Evolutionary conservation across 1,140 invertebrate species (phyloP).

Genomic region (Solenopsis invicta): DNA sequence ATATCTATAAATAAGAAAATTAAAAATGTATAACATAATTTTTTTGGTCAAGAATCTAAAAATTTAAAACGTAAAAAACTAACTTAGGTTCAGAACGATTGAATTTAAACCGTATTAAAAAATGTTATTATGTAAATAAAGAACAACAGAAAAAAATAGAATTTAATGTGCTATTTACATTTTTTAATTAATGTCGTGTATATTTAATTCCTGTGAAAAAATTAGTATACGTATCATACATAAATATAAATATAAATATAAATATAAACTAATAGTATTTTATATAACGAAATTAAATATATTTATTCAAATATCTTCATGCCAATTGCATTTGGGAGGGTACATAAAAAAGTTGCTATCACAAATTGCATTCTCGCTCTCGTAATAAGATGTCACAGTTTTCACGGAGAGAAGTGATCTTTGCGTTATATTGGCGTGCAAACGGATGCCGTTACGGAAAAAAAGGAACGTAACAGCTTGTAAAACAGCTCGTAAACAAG

Average conservation of each 20-base stretch:
- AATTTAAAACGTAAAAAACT: background rate
- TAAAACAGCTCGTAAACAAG: constrained; percentile 62
- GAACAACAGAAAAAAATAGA: background rate
- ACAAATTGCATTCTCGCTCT: background rate
- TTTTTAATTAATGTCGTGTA: background rate
- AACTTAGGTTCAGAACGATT: background rate
- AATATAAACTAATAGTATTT: too few species aligned
- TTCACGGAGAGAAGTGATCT: constrained; percentile 13
- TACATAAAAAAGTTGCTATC: constrained; percentile 4
- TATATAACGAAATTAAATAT: background rate
- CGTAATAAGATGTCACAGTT: constrained; percentile 11
- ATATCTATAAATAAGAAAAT: background rate
- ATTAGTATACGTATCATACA: background rate
- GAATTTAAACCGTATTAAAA: background rate
- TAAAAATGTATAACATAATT: background rate
- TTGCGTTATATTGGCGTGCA: constrained; percentile 20
- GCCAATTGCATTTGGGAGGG: background rate
- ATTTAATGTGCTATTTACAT: background rate
- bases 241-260: too few species aligned
- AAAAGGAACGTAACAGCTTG: constrained; percentile 20
- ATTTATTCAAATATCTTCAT: background rate
- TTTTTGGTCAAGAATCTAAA: background rate
- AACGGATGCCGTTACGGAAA: constrained; percentile 21
- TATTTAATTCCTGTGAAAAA: background rate
- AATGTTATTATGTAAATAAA: background rate